Percentiles rank a stretch among this genome's conserved stretches.
Evolutionary conservation across 2,113 vertebrate species (phyloP).

Genomic region (Xenopus laevis): DNA sequence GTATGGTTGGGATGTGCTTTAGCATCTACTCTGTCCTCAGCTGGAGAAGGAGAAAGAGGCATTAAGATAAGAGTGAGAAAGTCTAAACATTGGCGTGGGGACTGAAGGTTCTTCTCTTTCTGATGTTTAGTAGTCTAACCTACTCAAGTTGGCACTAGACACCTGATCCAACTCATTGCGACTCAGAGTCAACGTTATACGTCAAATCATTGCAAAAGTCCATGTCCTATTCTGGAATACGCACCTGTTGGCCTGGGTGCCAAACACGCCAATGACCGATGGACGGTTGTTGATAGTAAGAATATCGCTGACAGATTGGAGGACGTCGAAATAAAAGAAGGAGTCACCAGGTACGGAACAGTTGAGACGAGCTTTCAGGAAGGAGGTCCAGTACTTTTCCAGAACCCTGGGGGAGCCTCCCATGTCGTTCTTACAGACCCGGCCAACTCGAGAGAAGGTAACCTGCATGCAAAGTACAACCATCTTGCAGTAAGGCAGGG

Average conservation of each 20-base stretch:
- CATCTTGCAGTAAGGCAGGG: background rate
- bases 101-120: too few species aligned
- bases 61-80: too few species aligned
- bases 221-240: background rate
- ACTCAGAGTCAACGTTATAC: too few species aligned
- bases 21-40: background rate
- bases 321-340: constrained; percentile 89
- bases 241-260: constrained; percentile 90
- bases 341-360: constrained; percentile 87
- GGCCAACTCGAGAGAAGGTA: constrained; percentile 84
- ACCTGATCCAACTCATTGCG: too few species aligned
- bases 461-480: constrained; percentile 65
- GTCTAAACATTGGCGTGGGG: too few species aligned
- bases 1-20: too few species aligned
- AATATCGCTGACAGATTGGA: constrained; percentile 80
- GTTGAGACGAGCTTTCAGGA: constrained; percentile 90
- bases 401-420: constrained; percentile 87
- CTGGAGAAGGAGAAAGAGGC: background rate
- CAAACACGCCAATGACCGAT: constrained; percentile 83
- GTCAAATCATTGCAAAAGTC: too few species aligned
- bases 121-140: too few species aligned
- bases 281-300: constrained; percentile 74
- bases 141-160: too few species aligned
- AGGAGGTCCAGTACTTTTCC: constrained; percentile 94
- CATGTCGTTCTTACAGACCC: constrained; percentile 92